phyloP scores from a whole-genome alignment of 2,113 vertebrate genomes.

The Grammomys surdaster region DNA sequence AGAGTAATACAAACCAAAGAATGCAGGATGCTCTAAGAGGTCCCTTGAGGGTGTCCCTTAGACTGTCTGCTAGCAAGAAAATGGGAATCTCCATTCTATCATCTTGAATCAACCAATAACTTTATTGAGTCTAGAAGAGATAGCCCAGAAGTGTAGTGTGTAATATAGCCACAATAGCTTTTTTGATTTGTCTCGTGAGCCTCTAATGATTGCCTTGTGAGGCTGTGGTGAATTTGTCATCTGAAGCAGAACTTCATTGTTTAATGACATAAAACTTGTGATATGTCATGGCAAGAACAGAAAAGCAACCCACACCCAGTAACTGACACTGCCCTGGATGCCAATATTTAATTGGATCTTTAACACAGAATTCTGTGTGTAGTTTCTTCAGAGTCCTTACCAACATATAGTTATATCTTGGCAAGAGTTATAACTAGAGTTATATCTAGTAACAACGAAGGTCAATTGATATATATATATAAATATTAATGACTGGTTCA shows the following conservation, averaged over 20 bases:
- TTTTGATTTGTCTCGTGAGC: neutral
- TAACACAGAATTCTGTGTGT: neutral
- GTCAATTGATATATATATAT: neutral
- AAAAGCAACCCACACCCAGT: neutral
- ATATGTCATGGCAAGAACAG: neutral
- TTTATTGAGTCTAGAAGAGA: neutral
- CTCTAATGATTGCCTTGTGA: neutral
- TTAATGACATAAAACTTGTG: neutral
- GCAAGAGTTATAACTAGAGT: neutral
- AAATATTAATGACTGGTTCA: constrained; percentile 3
- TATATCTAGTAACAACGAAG: neutral
- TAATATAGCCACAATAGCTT: neutral
- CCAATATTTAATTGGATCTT: neutral
- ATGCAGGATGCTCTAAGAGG: neutral
- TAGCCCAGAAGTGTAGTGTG: neutral
- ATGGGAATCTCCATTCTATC: neutral
- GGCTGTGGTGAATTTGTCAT: neutral
- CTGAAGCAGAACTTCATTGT: neutral
- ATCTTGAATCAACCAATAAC: neutral
- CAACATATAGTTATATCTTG: constrained; percentile 4
- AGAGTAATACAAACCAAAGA: neutral
- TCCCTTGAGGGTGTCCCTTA: neutral
- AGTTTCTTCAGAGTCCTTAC: constrained; percentile 5
- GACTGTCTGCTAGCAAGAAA: neutral
- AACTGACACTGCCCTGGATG: neutral